These are phyloP conservation scores for Oryzias javanicus DNA, from an alignment of 2,113 vertebrate genomes.

Conservation along the genomic window DNA sequence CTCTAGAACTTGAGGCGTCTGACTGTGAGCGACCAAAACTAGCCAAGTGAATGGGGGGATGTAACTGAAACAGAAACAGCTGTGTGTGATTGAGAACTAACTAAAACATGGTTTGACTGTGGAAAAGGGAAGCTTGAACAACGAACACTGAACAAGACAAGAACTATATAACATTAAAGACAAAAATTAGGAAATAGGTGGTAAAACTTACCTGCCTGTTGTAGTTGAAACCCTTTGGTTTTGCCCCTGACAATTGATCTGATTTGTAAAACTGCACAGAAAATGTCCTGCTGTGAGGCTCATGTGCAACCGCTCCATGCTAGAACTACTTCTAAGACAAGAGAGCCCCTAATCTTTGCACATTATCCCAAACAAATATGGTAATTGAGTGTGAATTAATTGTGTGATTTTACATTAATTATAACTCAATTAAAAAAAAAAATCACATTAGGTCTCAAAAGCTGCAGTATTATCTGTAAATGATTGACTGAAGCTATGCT, in stretches of 20 bases:
- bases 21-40: too few relatives aligned
- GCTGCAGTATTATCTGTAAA: constrained; percentile 34
- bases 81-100: too few relatives aligned
- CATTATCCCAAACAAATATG: neutral
- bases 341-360: neutral
- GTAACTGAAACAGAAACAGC: too few relatives aligned
- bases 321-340: neutral
- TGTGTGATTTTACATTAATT: constrained; percentile 6
- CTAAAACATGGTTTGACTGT: too few relatives aligned
- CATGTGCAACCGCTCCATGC: neutral
- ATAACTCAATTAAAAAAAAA: too few relatives aligned
- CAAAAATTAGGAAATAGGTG: too few relatives aligned
- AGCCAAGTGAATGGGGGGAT: too few relatives aligned
- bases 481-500: constrained; percentile 26
- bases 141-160: too few relatives aligned
- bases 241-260: neutral
- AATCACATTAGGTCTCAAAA: neutral
- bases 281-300: neutral
- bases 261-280: neutral
- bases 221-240: neutral
- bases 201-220: too few relatives aligned
- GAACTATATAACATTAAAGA: too few relatives aligned
- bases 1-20: too few relatives aligned
- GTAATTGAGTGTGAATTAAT: neutral
- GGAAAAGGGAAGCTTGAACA: too few relatives aligned